Evolutionary conservation across 2,797 vertebrate genomes (phyloP).

Genomic region (Clarias laeviceps): DNA sequence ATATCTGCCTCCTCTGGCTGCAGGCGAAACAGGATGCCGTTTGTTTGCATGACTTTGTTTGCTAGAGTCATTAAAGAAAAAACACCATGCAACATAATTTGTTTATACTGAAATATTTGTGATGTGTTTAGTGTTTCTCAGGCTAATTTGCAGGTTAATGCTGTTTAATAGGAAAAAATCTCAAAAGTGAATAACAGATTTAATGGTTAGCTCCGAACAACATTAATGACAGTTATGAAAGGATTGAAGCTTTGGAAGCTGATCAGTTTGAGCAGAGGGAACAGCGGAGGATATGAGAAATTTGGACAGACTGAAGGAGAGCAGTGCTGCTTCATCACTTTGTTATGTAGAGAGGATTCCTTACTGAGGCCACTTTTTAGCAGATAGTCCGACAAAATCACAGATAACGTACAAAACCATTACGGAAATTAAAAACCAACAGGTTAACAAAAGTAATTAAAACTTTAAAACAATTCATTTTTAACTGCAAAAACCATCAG

Average conservation of each 20-base stretch:
- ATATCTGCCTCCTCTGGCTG: not conserved
- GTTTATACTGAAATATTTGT: not conserved
- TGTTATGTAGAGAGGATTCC: not conserved
- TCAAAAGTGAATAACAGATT: not conserved
- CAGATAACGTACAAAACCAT: not conserved
- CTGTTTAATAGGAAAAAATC: conserved; percentile 6
- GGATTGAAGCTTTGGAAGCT: not conserved
- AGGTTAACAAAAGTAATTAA: not conserved
- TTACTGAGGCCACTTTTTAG: not conserved
- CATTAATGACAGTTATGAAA: not conserved
- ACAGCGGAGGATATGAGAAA: not conserved
- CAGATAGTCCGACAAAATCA: not conserved
- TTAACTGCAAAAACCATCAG: not conserved
- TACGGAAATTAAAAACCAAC: not conserved
- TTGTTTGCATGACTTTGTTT: not conserved
- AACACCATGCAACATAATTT: not conserved
- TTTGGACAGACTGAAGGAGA: not conserved
- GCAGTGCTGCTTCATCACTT: not conserved
- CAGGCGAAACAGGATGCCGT: conserved; percentile 3
- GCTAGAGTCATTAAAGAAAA: not conserved
- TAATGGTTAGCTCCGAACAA: not conserved
- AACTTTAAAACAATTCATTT: not conserved
- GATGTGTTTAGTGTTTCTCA: not conserved
- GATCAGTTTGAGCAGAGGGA: not conserved
- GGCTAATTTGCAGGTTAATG: not conserved